phyloP scores from a whole-genome alignment of 2,113 vertebrate species.

The Triplophysa tibetana region DNA sequence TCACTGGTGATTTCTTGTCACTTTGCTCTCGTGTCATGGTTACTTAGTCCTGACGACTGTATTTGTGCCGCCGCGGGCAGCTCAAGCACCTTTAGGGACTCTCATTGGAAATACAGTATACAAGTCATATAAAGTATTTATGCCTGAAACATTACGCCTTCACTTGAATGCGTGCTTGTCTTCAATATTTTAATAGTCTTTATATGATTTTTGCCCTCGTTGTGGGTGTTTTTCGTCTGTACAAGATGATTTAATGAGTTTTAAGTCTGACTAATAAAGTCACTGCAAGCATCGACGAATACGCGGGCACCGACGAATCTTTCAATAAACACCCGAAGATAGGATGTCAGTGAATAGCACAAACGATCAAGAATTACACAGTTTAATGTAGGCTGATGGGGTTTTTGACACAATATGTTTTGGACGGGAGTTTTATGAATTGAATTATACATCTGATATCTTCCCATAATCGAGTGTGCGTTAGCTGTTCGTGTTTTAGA shows the following conservation, averaged over 20 bases:
- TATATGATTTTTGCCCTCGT: not conserved
- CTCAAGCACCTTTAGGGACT: not conserved
- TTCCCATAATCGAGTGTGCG: too few relatives aligned
- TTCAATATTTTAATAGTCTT: not conserved
- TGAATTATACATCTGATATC: too few relatives aligned
- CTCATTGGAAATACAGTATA: not conserved
- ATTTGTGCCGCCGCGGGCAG: slow-evolving; percentile 26
- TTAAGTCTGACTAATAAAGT: not conserved
- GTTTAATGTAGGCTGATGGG: not conserved
- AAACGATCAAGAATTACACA: not conserved
- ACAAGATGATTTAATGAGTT: not conserved
- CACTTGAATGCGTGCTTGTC: not conserved
- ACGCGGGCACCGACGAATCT: not conserved
- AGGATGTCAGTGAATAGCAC: not conserved
- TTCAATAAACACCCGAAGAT: not conserved
- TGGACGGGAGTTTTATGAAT: not conserved
- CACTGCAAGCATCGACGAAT: not conserved
- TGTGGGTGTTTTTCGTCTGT: not conserved
- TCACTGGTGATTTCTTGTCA: slow-evolving; percentile 3
- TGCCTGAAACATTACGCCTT: not conserved
- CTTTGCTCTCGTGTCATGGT: slow-evolving; percentile 23
- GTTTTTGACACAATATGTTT: not conserved
- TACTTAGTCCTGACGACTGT: slow-evolving; percentile 37
- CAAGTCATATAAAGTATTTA: not conserved
- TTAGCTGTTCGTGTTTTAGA: too few relatives aligned